A percentile compares a stretch with the other conserved stretches of the same genome.
These are phyloP conservation scores for Girardinus metallicus DNA, from an alignment of 2,797 vertebrate species.

Conservation along the genomic window DNA sequence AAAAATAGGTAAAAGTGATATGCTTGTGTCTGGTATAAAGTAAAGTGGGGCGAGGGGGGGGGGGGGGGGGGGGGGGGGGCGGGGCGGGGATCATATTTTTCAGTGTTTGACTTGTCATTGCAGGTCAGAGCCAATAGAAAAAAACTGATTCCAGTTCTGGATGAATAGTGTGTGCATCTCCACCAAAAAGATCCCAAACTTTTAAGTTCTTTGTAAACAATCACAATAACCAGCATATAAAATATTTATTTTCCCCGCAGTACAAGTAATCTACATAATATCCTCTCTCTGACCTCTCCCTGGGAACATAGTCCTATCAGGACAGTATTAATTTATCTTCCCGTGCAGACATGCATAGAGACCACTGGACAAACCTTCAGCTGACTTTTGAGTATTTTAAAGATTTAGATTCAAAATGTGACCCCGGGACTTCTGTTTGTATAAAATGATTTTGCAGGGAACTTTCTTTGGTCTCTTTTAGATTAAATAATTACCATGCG, in stretches of 20 bases:
- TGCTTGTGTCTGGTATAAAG: too few relatives aligned
- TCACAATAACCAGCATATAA: constrained; percentile 21
- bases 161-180: background rate
- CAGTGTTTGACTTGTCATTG: background rate
- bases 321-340: constrained; percentile 53
- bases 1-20: too few relatives aligned
- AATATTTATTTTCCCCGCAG: constrained; percentile 25
- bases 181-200: background rate
- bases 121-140: background rate
- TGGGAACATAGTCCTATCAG: constrained; percentile 16
- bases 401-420: constrained; percentile 14
- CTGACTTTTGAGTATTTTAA: constrained; percentile 4
- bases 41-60: too few relatives aligned
- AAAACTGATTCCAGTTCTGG: background rate
- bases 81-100: background rate
- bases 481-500: constrained; percentile 20
- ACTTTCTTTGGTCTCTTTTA: constrained; percentile 6
- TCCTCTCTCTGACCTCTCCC: constrained; percentile 52
- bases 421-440: background rate
- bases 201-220: background rate
- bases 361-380: background rate
- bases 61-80: too few relatives aligned
- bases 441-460: background rate
- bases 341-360: constrained; percentile 27
- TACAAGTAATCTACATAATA: constrained; percentile 21